A percentile compares a stretch with the other conserved stretches of the same genome.
Conservation (phyloP, 2,888 invertebrate genomes). For the Morpho achilles region DNA sequence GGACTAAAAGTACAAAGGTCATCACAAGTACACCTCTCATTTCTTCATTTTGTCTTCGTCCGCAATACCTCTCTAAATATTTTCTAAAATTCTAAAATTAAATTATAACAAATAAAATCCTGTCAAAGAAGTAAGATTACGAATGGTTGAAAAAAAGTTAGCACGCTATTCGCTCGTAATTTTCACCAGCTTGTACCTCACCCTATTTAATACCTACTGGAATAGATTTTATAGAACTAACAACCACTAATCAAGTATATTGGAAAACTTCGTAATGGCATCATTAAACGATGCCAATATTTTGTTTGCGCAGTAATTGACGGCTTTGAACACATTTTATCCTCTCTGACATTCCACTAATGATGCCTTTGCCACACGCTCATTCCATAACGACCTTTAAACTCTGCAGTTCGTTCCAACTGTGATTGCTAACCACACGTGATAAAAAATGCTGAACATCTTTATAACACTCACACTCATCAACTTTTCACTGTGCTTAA, state of each 20-base stretch:
- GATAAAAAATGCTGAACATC: slow-evolving; percentile 39
- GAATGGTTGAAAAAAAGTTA: no score
- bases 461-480: slow-evolving; percentile 35
- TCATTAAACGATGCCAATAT: slow-evolving; percentile 59
- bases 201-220: not conserved
- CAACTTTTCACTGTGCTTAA: slow-evolving; percentile 30
- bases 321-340: slow-evolving; percentile 52
- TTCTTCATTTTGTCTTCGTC: no score
- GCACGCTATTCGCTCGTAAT: not conserved
- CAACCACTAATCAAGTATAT: slow-evolving; percentile 16
- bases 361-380: slow-evolving; percentile 45
- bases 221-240: not conserved
- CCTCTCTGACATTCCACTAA: slow-evolving; percentile 50
- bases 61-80: no score
- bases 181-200: not conserved
- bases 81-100: no score
- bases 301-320: slow-evolving; percentile 65
- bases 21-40: no score
- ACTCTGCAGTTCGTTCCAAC: slow-evolving; percentile 40
- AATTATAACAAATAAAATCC: no score
- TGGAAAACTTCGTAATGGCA: slow-evolving; percentile 35
- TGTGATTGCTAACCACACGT: slow-evolving; percentile 32
- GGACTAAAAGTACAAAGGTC: no score
- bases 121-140: no score
- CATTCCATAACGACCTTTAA: slow-evolving; percentile 42